phyloP scores from a whole-genome alignment of 2,797 vertebrate species.

The Psittacula derbiana region DNA sequence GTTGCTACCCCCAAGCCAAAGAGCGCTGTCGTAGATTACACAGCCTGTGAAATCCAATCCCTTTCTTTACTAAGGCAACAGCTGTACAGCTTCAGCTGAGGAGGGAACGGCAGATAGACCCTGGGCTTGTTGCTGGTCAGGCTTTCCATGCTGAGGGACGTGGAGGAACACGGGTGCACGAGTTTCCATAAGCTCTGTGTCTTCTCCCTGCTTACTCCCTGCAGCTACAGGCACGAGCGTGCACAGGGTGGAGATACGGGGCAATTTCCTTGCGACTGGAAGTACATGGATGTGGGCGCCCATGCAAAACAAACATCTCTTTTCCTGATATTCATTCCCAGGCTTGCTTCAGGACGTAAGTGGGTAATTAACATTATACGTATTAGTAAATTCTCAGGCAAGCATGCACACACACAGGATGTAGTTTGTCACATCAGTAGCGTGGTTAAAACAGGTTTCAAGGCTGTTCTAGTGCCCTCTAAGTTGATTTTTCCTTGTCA shows the following conservation, averaged over 20 bases:
- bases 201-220: background rate
- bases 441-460: rapidly evolving
- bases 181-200: background rate
- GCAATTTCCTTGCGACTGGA: slow-evolving; percentile 17
- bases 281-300: slow-evolving; percentile 8
- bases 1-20: slow-evolving; percentile 16
- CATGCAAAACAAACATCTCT: slow-evolving; percentile 56
- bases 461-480: background rate
- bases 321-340: slow-evolving; percentile 67
- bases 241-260: slow-evolving; percentile 50
- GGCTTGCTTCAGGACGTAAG: slow-evolving; percentile 31
- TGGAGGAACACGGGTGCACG: background rate
- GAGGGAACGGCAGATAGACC: background rate
- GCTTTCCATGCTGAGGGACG: background rate
- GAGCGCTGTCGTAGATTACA: slow-evolving; percentile 12
- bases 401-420: background rate
- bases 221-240: background rate
- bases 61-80: slow-evolving; percentile 42
- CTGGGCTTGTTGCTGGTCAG: background rate
- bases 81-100: slow-evolving; percentile 60
- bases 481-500: background rate
- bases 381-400: background rate
- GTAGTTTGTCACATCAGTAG: background rate
- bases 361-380: background rate
- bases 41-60: slow-evolving; percentile 65